Evolutionary conservation across 2,888 invertebrate species (phyloP).

Genomic region (Subacronicta megacephala): DNA sequence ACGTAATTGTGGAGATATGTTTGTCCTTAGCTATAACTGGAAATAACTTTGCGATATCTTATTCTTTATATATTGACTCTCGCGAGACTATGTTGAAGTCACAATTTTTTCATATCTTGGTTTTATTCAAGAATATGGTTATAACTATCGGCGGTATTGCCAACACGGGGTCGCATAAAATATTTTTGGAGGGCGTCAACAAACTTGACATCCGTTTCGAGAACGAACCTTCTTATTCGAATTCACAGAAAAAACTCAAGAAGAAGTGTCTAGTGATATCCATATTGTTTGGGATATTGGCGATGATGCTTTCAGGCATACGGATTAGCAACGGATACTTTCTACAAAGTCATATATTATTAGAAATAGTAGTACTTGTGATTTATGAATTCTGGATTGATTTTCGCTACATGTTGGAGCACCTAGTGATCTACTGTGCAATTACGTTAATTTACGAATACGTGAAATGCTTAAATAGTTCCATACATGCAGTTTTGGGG

Average conservation of each 20-base stretch:
- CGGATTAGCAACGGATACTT: not conserved
- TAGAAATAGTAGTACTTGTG: not conserved
- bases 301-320: not conserved
- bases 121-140: not conserved
- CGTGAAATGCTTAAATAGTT: conserved; percentile 6
- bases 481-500: not conserved
- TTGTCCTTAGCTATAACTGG: not conserved
- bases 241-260: conserved; percentile 4
- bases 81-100: no score
- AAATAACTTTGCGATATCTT: not conserved
- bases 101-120: not conserved
- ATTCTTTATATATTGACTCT: not conserved
- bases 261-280: not conserved
- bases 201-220: not conserved
- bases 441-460: conserved; percentile 1
- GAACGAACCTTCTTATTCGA: not conserved
- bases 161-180: not conserved
- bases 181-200: not conserved
- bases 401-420: conserved; percentile 3
- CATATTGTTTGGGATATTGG: not conserved
- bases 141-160: not conserved
- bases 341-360: not conserved
- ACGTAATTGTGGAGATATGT: not conserved
- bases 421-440: not conserved
- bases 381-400: not conserved